Conservation (phyloP, 2,797 vertebrate genomes). For the Decapterus maruadsi region DNA sequence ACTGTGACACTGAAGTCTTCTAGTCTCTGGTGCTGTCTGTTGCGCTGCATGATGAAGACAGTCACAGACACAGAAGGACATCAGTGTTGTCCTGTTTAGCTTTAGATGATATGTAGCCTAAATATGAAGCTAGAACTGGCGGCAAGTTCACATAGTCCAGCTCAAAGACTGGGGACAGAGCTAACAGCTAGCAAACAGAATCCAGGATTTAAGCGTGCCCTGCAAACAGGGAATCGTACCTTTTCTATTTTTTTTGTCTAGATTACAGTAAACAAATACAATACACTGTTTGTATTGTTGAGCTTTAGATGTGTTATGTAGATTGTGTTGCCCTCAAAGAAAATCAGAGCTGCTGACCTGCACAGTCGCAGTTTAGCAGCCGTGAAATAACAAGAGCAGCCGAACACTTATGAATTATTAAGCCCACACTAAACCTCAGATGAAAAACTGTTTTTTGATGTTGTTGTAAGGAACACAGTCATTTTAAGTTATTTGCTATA, state of each 20-base stretch:
- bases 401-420: constrained; percentile 45
- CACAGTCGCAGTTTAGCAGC: background rate
- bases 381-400: constrained; percentile 17
- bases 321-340: constrained; percentile 9
- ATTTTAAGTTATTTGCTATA: constrained; percentile 3
- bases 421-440: constrained; percentile 29
- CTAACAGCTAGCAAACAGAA: background rate
- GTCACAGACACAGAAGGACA: background rate
- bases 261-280: background rate
- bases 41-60: background rate
- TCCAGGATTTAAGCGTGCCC: background rate
- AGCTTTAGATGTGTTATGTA: background rate
- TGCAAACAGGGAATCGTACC: background rate
- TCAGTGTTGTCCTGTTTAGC: background rate
- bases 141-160: background rate
- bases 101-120: background rate
- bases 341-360: background rate
- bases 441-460: background rate
- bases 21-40: background rate
- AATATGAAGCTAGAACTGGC: background rate
- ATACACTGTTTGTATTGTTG: background rate
- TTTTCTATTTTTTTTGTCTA: background rate
- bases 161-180: background rate
- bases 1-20: constrained; percentile 4
- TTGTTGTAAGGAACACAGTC: background rate